Evolutionary conservation across 37 sponge, comb jelly and placozoan genomes (phyloP).

Genomic region (Aphrocallistes beatrix): DNA sequence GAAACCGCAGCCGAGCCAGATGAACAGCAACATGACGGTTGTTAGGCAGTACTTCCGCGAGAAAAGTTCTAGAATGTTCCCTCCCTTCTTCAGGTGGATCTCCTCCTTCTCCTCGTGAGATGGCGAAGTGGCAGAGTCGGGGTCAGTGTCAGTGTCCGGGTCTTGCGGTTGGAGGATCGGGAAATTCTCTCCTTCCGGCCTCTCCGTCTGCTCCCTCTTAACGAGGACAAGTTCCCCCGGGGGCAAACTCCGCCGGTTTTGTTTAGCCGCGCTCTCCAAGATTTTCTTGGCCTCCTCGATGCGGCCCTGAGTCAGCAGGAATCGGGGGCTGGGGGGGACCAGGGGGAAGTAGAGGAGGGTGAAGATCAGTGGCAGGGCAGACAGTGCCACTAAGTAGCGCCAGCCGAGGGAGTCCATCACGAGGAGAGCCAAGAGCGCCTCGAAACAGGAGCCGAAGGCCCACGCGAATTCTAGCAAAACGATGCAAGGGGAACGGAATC

Average conservation of each 20-base stretch:
- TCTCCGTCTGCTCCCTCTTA: not conserved
- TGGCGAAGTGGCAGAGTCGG: no score
- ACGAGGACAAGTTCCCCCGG: not conserved
- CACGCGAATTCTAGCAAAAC: conserved; percentile 1
- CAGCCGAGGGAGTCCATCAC: conserved; percentile 5
- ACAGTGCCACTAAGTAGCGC: not conserved
- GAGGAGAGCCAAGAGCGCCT: conserved; percentile 1
- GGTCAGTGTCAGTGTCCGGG: no score
- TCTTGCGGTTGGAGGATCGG: no score
- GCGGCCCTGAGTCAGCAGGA: conserved; percentile 36
- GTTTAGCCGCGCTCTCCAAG: conserved; percentile 31
- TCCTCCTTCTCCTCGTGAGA: no score
- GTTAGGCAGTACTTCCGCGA: not conserved
- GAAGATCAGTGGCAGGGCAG: conserved; percentile 17
- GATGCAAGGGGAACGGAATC: not conserved
- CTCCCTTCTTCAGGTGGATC: not conserved
- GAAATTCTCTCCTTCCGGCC: not conserved
- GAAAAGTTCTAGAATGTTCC: not conserved
- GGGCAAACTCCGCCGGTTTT: conserved; percentile 32
- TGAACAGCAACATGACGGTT: not conserved
- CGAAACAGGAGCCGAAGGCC: conserved; percentile 23
- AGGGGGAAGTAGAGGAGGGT: conserved; percentile 27
- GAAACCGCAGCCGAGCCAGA: not conserved
- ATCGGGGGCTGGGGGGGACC: conserved; percentile 59
- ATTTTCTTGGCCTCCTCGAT: conserved; percentile 42